These are phyloP conservation scores for Eupithecia insigniata DNA, from an alignment of 2,888 invertebrate genomes.

Conservation along the genomic window DNA sequence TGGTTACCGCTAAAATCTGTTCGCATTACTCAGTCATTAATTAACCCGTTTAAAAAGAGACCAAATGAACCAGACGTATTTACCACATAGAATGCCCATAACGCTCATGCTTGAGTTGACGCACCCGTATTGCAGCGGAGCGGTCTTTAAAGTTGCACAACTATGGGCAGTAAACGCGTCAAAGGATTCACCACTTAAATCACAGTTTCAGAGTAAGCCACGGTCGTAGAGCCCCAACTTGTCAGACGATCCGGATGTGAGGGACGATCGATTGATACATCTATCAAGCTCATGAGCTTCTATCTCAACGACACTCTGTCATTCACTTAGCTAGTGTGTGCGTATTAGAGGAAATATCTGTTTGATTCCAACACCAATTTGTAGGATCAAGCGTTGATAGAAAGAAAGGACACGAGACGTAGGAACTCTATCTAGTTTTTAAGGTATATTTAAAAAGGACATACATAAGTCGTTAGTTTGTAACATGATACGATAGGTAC, in stretches of 20 bases:
- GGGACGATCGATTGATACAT: slow-evolving; percentile 54
- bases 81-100: not conserved
- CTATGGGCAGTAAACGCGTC: not conserved
- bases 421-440: not conserved
- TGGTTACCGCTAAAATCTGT: not conserved
- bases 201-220: slow-evolving; percentile 30
- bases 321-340: slow-evolving; percentile 36
- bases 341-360: slow-evolving; percentile 15
- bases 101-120: not conserved
- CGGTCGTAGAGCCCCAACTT: slow-evolving; percentile 43
- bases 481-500: not conserved
- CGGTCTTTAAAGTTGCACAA: not conserved
- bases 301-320: slow-evolving; percentile 37
- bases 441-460: not conserved
- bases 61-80: not conserved
- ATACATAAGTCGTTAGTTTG: not conserved
- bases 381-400: not conserved
- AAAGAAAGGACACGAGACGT: not conserved
- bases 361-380: not conserved
- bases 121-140: not conserved
- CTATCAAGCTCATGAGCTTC: slow-evolving; percentile 53
- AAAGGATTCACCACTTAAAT: not conserved
- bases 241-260: slow-evolving; percentile 50
- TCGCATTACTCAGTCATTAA: not conserved
- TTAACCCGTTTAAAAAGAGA: not conserved